phyloP scores from a whole-genome alignment of 2,888 invertebrate genomes.

The Rugalucina vietnamica region DNA sequence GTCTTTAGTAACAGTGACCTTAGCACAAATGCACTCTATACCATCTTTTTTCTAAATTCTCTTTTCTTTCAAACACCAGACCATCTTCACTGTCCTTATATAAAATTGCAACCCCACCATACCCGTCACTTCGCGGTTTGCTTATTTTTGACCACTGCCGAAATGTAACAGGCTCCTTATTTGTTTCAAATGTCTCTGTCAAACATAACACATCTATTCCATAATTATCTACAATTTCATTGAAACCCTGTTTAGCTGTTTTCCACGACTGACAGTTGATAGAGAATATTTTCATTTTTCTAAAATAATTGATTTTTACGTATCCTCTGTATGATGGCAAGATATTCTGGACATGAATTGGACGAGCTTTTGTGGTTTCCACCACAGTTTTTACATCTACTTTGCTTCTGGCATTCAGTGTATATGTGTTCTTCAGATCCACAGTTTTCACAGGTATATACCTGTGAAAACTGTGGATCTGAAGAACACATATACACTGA shows the following conservation, averaged over 20 bases:
- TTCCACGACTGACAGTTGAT: constrained; percentile 5
- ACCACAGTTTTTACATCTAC: not conserved
- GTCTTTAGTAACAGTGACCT: not conserved
- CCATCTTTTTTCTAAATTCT: not conserved
- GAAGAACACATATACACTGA: too few relatives aligned
- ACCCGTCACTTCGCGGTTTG: not conserved
- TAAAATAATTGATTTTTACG: not conserved
- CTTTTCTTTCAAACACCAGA: not conserved
- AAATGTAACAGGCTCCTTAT: not conserved
- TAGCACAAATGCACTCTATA: not conserved
- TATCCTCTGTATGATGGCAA: not conserved
- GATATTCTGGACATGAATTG: not conserved
- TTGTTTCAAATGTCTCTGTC: constrained; percentile 4
- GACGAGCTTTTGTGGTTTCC: not conserved
- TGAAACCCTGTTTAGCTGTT: not conserved
- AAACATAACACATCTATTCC: not conserved
- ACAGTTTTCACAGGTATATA: too few relatives aligned
- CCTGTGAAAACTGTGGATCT: too few relatives aligned
- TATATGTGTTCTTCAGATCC: too few relatives aligned
- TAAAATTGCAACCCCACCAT: not conserved
- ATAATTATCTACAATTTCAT: not conserved
- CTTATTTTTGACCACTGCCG: not conserved
- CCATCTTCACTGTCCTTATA: not conserved
- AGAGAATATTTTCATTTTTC: not conserved
- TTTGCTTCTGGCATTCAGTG: too few relatives aligned